Evolutionary conservation across 2,113 vertebrate species (phyloP).

Genomic region (Toxotes jaculatrix): DNA sequence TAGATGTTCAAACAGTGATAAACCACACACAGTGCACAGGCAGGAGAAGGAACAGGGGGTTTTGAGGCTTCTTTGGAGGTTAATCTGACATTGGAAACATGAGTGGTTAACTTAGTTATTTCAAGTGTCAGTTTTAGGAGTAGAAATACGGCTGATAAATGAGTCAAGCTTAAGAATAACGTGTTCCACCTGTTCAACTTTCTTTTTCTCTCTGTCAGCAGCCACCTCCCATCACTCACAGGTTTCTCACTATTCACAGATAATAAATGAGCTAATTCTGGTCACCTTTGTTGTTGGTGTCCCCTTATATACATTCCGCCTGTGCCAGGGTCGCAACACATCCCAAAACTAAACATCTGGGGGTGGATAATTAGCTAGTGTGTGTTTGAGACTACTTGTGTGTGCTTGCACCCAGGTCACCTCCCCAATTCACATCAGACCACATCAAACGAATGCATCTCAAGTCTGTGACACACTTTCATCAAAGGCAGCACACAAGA

Average conservation of each 20-base stretch:
- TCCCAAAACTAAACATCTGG: constrained; percentile 69
- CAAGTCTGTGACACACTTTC: constrained; percentile 77
- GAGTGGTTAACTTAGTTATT: no score
- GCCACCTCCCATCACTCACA: not conserved
- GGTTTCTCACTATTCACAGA: not conserved
- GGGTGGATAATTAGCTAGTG: constrained; percentile 62
- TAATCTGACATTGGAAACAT: no score
- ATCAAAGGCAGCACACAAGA: constrained; percentile 68
- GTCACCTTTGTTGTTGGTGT: constrained; percentile 26
- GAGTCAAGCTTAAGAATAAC: not conserved
- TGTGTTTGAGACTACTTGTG: constrained; percentile 32
- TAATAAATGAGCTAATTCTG: constrained; percentile 33
- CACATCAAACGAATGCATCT: constrained; percentile 69
- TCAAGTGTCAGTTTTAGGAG: no score
- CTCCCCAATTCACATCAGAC: constrained; percentile 57
- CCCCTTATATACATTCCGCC: constrained; percentile 26
- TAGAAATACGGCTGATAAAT: no score
- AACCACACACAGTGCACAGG: no score
- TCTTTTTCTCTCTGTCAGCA: not conserved
- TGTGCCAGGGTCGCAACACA: not conserved
- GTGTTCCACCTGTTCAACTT: not conserved
- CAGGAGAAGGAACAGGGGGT: no score
- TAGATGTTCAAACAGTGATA: no score
- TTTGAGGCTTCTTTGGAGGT: no score
- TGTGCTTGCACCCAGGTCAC: constrained; percentile 55